phyloP scores from a whole-genome alignment of 2,797 vertebrate genomes.

The Trichosurus vulpecula region DNA sequence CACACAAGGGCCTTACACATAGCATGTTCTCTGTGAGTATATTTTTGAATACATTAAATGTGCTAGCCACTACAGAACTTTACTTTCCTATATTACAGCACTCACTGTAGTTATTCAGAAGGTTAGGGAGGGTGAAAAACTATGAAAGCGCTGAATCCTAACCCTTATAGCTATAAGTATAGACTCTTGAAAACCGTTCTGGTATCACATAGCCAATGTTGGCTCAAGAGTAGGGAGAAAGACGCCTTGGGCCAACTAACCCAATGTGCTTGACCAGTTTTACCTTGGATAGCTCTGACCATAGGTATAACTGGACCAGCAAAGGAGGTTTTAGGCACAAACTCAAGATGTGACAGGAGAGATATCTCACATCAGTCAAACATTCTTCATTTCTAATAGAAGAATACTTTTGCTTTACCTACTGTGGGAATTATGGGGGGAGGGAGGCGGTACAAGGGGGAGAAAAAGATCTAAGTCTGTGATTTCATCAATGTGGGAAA shows the following conservation, averaged over 20 bases:
- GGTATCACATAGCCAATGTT: background rate
- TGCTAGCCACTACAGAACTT: background rate
- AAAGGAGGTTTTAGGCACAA: slow-evolving; percentile 8
- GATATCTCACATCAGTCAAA: slow-evolving; percentile 16
- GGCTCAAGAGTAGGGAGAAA: background rate
- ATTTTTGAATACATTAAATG: background rate
- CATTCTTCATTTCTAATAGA: background rate
- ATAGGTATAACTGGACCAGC: background rate
- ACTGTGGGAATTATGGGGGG: background rate
- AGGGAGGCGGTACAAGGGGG: accelerated
- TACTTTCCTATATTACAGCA: background rate
- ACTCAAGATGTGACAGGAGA: background rate
- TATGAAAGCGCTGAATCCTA: slow-evolving; percentile 20
- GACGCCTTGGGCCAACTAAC: background rate
- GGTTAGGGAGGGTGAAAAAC: slow-evolving; percentile 37
- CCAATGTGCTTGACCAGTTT: background rate
- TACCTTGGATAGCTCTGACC: background rate
- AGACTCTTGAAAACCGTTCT: background rate
- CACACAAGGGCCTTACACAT: background rate
- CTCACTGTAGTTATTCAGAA: slow-evolving; percentile 17
- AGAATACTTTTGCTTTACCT: background rate
- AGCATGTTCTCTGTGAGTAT: background rate
- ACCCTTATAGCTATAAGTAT: background rate
- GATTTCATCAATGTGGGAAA: background rate
- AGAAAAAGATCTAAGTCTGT: background rate